Evolutionary conservation across 2,113 vertebrate genomes (phyloP).

Genomic region (Brachyistius frenatus): DNA sequence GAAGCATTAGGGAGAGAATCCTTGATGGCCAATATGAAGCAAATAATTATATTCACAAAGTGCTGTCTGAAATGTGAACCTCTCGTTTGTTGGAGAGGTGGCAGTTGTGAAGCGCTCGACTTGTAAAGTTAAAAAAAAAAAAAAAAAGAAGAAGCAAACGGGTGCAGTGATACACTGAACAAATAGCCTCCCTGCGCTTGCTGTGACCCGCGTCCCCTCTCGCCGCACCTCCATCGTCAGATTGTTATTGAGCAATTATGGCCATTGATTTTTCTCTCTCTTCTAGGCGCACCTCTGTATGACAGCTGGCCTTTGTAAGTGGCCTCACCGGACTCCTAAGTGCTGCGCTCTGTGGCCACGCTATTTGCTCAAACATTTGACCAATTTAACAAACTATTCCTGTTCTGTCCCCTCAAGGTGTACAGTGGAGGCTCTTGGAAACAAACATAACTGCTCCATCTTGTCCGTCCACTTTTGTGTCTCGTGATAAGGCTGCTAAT

Average conservation of each 20-base stretch:
- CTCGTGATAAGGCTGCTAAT: background rate
- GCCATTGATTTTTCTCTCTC: constrained; percentile 74
- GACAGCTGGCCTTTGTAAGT: constrained; percentile 72
- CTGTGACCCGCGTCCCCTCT: constrained; percentile 42
- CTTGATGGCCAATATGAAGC: background rate
- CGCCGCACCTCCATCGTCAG: constrained; percentile 38
- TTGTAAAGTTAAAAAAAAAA: background rate
- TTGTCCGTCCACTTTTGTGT: background rate
- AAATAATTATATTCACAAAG: background rate
- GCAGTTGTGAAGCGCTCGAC: background rate
- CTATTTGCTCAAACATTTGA: constrained; percentile 59
- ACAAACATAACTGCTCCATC: background rate
- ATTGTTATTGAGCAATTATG: constrained; percentile 77
- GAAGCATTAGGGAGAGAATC: background rate
- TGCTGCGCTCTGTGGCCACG: constrained; percentile 55
- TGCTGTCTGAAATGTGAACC: background rate
- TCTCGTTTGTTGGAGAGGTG: background rate
- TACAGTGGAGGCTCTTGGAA: constrained; percentile 33
- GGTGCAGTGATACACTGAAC: constrained; percentile 13
- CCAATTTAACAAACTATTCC: constrained; percentile 54
- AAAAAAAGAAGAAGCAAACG: background rate
- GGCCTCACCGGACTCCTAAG: constrained; percentile 66
- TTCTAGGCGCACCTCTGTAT: constrained; percentile 60
- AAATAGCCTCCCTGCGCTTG: constrained; percentile 15
- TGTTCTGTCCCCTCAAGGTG: constrained; percentile 28